Evolutionary conservation across 2,113 vertebrate species (phyloP).

Genomic region (Vulpes ferrilata): DNA sequence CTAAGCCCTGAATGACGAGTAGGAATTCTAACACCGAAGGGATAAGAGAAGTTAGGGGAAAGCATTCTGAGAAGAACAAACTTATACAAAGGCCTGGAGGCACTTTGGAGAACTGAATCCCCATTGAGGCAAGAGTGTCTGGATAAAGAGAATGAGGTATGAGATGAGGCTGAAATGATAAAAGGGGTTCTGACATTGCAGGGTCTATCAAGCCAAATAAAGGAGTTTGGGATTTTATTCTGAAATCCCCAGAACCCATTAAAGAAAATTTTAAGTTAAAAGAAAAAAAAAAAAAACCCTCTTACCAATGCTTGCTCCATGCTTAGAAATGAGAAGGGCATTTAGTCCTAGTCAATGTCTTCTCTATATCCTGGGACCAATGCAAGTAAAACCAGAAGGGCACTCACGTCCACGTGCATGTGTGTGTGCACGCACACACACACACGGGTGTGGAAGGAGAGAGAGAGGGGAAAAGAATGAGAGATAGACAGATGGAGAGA

Average conservation of each 20-base stretch:
- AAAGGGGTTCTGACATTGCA: background rate
- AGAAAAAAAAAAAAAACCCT: background rate
- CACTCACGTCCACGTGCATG: no score
- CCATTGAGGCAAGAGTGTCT: background rate
- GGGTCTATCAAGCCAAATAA: background rate
- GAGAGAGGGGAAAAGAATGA: no score
- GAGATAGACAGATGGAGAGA: rapidly evolving
- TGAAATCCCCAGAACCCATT: background rate
- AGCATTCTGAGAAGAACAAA: background rate
- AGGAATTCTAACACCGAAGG: background rate
- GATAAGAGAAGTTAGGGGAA: background rate
- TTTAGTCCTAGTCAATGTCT: background rate
- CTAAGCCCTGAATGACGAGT: background rate
- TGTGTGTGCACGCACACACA: background rate
- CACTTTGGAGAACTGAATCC: background rate
- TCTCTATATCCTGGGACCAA: background rate
- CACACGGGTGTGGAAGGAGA: background rate
- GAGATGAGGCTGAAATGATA: background rate
- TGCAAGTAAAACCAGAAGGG: background rate
- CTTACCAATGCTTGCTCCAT: background rate
- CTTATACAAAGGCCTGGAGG: background rate
- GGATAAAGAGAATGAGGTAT: background rate
- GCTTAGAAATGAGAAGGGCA: background rate
- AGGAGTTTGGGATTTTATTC: background rate
- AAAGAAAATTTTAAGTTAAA: background rate